Conservation (phyloP, 2,888 invertebrate species). For the Agrotis clavis region DNA sequence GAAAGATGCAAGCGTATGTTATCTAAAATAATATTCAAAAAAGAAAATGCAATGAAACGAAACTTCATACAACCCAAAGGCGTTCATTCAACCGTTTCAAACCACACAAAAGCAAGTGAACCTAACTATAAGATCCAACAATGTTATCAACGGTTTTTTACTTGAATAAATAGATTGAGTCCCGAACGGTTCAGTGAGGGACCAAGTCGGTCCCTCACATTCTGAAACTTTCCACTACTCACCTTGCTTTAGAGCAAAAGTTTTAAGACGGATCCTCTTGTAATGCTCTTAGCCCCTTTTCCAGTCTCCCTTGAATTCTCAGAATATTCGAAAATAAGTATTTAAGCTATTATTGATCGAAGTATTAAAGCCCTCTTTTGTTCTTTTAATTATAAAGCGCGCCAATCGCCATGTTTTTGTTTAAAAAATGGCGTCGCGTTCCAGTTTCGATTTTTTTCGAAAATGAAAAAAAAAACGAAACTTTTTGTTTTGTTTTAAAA, state of each 20-base stretch:
- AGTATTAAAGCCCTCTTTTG: conserved; percentile 25
- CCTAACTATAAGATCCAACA: conserved; percentile 51
- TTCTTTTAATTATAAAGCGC: conserved; percentile 39
- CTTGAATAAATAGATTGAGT: conserved; percentile 53
- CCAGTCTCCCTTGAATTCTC: conserved; percentile 24
- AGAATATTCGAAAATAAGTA: conserved; percentile 45
- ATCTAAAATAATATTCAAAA: background rate
- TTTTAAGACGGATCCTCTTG: conserved; percentile 49
- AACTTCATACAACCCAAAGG: background rate
- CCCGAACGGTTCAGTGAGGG: conserved; percentile 37
- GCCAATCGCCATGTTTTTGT: background rate
- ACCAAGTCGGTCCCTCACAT: conserved; percentile 31
- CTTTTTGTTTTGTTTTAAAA: conserved; percentile 7
- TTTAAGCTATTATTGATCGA: conserved; percentile 35
- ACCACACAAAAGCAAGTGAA: conserved; percentile 38
- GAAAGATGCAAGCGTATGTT: background rate
- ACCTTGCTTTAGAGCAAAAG: conserved; percentile 31
- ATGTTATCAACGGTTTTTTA: conserved; percentile 49
- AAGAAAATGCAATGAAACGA: conserved; percentile 9
- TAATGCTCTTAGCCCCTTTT: conserved; percentile 28
- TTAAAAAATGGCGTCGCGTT: background rate
- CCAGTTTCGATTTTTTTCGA: background rate
- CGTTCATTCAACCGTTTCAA: conserved; percentile 10
- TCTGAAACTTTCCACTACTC: conserved; percentile 41
- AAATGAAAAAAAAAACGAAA: too few relatives aligned